phyloP scores from a whole-genome alignment of 2,113 vertebrate species.

The Rana temporaria region DNA sequence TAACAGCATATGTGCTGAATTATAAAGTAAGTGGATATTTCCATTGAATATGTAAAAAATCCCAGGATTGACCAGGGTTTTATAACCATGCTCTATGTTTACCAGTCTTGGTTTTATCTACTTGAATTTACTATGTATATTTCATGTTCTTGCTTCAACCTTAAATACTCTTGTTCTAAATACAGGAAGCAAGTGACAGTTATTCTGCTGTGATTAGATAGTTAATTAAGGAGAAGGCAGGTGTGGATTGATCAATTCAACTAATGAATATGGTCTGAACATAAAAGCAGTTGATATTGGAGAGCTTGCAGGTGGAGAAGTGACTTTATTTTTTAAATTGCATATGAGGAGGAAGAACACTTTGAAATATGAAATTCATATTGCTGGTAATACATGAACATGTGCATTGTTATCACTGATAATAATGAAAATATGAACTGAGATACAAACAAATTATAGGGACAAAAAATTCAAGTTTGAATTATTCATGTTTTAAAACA shows the following conservation, averaged over 20 bases:
- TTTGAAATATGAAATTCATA: slow-evolving; percentile 34
- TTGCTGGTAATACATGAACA: neutral
- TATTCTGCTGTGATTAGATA: slow-evolving; percentile 70
- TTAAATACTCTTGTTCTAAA: slow-evolving; percentile 70
- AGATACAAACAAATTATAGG: too few species aligned
- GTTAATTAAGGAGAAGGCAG: slow-evolving; percentile 75
- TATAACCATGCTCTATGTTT: too few species aligned
- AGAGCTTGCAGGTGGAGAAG: slow-evolving; percentile 74
- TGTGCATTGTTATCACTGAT: neutral
- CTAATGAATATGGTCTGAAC: slow-evolving; percentile 72
- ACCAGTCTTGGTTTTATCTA: slow-evolving; percentile 34
- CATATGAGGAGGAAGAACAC: slow-evolving; percentile 41
- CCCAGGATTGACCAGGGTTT: too few species aligned
- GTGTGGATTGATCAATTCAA: slow-evolving; percentile 75
- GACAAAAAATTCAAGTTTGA: too few species aligned
- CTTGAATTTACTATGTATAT: slow-evolving; percentile 35
- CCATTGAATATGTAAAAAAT: too few species aligned
- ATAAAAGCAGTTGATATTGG: slow-evolving; percentile 76
- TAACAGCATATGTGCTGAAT: too few species aligned
- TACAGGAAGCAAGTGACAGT: slow-evolving; percentile 71
- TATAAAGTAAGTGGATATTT: too few species aligned
- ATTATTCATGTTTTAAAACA: too few species aligned
- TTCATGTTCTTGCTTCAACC: slow-evolving; percentile 63
- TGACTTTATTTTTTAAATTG: slow-evolving; percentile 53
- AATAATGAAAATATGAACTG: neutral